phyloP scores from a whole-genome alignment of 2,888 invertebrate species.

The Chloroclystis v-ata region DNA sequence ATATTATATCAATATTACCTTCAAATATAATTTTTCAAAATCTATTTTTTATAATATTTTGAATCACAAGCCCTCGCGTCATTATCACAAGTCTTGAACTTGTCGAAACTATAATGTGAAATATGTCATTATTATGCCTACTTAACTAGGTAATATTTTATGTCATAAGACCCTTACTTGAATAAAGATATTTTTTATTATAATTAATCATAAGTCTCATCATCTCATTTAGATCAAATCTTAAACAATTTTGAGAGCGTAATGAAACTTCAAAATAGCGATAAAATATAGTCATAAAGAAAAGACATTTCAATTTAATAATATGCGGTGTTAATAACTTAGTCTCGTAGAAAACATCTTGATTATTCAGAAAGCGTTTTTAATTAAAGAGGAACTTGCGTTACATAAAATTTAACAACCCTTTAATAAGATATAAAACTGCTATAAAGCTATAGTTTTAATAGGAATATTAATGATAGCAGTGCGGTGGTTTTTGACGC shows the following conservation, averaged over 20 bases:
- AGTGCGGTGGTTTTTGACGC: slow-evolving; percentile 54
- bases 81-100: too few relatives aligned
- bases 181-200: too few relatives aligned
- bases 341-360: slow-evolving; percentile 50
- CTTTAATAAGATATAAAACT: slow-evolving; percentile 75
- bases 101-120: too few relatives aligned
- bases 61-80: too few relatives aligned
- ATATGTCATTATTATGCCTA: too few relatives aligned
- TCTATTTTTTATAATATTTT: too few relatives aligned
- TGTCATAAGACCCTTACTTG: too few relatives aligned
- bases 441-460: slow-evolving; percentile 61
- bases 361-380: slow-evolving; percentile 73
- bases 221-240: slow-evolving; percentile 9
- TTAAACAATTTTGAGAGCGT: slow-evolving; percentile 2
- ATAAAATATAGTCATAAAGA: slow-evolving; percentile 18
- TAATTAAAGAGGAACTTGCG: slow-evolving; percentile 67
- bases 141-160: too few relatives aligned
- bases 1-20: too few relatives aligned
- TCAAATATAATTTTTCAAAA: too few relatives aligned
- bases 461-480: slow-evolving; percentile 69
- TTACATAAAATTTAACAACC: slow-evolving; percentile 74
- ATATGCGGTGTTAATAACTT: slow-evolving; percentile 38
- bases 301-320: slow-evolving; percentile 20
- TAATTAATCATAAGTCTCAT: too few relatives aligned
- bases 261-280: slow-evolving; percentile 11